A percentile compares a stretch with the other conserved stretches of the same genome.
phyloP scores from a whole-genome alignment of 2,113 vertebrate genomes.

The Albula goreensis region DNA sequence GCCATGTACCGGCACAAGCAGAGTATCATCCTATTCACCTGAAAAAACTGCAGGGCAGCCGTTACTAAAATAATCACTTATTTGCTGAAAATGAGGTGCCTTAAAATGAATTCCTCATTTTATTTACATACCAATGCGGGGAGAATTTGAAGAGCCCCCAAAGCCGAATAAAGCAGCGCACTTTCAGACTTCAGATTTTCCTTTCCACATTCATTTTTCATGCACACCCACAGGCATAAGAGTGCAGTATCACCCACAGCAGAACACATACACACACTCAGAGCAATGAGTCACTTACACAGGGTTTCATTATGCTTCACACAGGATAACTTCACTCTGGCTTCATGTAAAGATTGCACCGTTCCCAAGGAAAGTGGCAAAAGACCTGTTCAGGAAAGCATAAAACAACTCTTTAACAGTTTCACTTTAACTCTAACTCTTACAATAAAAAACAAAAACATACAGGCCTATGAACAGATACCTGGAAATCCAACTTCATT shows the following conservation, averaged over 20 bases:
- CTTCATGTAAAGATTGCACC: not conserved
- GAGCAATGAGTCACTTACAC: not conserved
- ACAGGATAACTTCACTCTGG: not conserved
- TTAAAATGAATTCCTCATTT: constrained; percentile 44
- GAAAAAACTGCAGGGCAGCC: too few relatives aligned
- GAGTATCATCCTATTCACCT: too few relatives aligned
- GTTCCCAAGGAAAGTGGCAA: not conserved
- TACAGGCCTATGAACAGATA: too few relatives aligned
- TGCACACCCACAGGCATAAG: constrained; percentile 14
- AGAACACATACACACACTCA: not conserved
- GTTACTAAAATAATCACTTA: too few relatives aligned
- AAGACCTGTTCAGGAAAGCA: too few relatives aligned
- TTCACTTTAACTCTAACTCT: too few relatives aligned
- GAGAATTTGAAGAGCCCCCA: constrained; percentile 37
- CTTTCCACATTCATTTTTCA: not conserved
- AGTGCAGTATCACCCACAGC: not conserved
- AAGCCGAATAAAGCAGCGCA: constrained; percentile 40
- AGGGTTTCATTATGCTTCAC: not conserved
- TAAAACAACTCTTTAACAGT: too few relatives aligned
- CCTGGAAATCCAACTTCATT: too few relatives aligned
- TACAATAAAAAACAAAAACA: too few relatives aligned
- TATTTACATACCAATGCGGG: constrained; percentile 68
- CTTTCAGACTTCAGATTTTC: constrained; percentile 8
- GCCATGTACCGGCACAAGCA: too few relatives aligned
- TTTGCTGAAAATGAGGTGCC: too few relatives aligned